Base-by-base conservation (phyloP, 2,113 vertebrate species). In the Glaucomys volans region DNA sequence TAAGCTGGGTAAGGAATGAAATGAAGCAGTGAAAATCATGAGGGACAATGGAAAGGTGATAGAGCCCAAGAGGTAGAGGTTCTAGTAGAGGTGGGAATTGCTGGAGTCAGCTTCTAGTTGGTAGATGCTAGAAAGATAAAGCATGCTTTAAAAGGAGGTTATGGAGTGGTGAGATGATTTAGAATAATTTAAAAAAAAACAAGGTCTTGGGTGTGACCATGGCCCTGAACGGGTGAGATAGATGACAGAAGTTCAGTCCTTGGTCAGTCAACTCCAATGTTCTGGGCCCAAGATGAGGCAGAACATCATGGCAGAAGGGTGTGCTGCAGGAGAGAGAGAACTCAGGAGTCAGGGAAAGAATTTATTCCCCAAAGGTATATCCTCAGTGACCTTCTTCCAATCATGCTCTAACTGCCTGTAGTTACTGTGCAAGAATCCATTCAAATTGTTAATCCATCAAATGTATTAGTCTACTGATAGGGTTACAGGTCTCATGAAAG, bases 1-100 rank as follows among this genome's bases (percentile, higher is more conserved):
- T n/a, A 62, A 74, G 14, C 40, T 17, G 14, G 22, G 1, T 35
- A 5, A 64, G 18, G 24, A 62, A 37, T 50, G 22, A 22, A 37
- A 6, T 24, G 4, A 47, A 72, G 17, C 14, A 17, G 18, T 57
- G 57, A n/a, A 62, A 72, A 42, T 18, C 12, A 17, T 30, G 10
- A 9, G 13, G 14, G 57, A 4, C 0, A 1, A 32, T 12, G 14
- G 20, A 44, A 32, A 37, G 5, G 8, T 18, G 30, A 24, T 2
- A 35, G 22, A 28, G 20, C 9, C 18, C 5, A 6, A 22, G 47
- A 0, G 37, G 20, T 0, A 8, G 42, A 91, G 14, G 4, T 35
- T 67, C 69, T 35, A 42, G n/a, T 6, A 71, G 24, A 76, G 22
- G 1, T 59, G 54, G n/a, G 28, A 76, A 47, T 10, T 88, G 3